Conservation (phyloP, 1,140 invertebrate species). For the Dendrolimus punctatus region DNA sequence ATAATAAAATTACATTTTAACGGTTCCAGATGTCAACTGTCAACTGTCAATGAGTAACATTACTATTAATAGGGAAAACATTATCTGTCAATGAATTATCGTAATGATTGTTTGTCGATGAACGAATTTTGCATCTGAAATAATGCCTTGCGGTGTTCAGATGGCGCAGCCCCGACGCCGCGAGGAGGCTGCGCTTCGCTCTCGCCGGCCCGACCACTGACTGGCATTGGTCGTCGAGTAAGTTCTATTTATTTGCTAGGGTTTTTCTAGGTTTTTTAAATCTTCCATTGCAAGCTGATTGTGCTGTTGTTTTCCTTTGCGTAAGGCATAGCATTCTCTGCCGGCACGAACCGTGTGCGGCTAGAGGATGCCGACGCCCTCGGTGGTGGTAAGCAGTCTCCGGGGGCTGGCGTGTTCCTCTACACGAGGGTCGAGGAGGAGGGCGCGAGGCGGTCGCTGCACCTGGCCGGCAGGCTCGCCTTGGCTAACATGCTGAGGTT, state of each 20-base stretch:
- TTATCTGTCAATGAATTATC: too few relatives aligned
- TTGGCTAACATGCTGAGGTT: constrained; percentile 39
- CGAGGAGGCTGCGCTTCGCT: constrained; percentile 34
- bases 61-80: too few relatives aligned
- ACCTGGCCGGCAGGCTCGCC: constrained; percentile 29
- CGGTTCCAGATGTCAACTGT: too few relatives aligned
- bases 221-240: constrained; percentile 48
- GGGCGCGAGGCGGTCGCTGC: constrained; percentile 30
- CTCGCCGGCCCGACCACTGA: constrained; percentile 25
- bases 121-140: too few relatives aligned
- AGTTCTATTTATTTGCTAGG: constrained; percentile 10
- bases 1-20: too few relatives aligned
- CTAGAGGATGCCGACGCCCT: constrained; percentile 21
- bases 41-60: too few relatives aligned
- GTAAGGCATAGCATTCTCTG: constrained; percentile 32
- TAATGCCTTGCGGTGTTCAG: too few relatives aligned
- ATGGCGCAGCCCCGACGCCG: constrained; percentile 53
- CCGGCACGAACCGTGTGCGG: constrained; percentile 20
- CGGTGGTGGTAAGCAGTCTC: neutral
- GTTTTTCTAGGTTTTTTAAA: too few relatives aligned
- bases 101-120: too few relatives aligned
- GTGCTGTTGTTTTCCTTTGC: too few relatives aligned
- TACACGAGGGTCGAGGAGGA: constrained; percentile 24
- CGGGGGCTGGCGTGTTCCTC: constrained; percentile 16
- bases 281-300: too few relatives aligned